Conservation (phyloP, 1,140 invertebrate genomes). For the Varroa destructor region DNA sequence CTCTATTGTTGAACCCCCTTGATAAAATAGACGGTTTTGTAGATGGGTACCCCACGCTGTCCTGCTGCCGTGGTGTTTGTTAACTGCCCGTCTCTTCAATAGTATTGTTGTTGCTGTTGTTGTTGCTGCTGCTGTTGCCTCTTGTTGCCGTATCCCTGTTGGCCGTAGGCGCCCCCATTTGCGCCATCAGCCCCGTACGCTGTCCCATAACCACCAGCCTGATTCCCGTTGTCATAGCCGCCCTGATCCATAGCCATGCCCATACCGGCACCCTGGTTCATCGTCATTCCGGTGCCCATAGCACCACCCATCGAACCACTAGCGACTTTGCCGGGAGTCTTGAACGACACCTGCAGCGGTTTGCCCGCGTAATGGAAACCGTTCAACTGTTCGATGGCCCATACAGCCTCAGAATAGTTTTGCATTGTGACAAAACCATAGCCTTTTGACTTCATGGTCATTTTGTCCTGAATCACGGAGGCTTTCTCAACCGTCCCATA, state of each 20-base stretch:
- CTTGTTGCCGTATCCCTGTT: no score
- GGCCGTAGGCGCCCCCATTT: no score
- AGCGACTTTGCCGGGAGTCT: constrained; percentile 31
- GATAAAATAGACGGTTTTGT: no score
- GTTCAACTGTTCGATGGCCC: constrained; percentile 42
- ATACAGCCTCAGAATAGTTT: constrained; percentile 41
- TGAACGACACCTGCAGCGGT: constrained; percentile 43
- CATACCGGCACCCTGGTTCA: not conserved
- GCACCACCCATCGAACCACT: not conserved
- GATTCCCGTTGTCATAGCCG: no score
- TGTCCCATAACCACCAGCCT: no score
- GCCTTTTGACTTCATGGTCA: constrained; percentile 40
- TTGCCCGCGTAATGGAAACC: constrained; percentile 40
- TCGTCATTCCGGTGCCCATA: not conserved
- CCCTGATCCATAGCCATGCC: not conserved
- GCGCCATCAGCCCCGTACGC: no score
- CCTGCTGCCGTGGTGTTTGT: no score
- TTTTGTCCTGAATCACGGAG: constrained; percentile 41
- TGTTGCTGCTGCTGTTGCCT: no score
- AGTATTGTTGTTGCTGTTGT: no score
- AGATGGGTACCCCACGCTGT: no score
- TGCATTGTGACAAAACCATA: constrained; percentile 45
- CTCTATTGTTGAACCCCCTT: no score
- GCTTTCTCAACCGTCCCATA: constrained; percentile 42
- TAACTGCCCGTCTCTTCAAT: no score